Evolutionary conservation across 2,888 invertebrate species (phyloP), one percentile per base, ranked within the genome.

Genomic region (Drosophila prolongata): DNA sequence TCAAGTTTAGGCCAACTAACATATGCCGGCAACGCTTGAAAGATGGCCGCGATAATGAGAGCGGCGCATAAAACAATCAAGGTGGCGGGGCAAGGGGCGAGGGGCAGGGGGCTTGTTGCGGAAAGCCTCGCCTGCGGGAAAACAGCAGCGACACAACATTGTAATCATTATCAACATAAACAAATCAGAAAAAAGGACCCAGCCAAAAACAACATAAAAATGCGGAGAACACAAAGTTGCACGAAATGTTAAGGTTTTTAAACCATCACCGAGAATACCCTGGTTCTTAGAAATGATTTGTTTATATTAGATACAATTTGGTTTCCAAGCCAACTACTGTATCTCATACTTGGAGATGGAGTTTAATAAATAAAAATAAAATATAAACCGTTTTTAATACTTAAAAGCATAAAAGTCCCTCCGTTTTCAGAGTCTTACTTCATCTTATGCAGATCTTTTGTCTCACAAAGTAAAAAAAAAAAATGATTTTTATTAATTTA

Each of bases 1-100:
- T 82, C 89, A 86, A 88, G 89, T 83, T 88, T 87, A 87, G 72
- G 74, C 76, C 78, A 89, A 87, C 83, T 84, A 85, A 83, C 89
- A 89, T 89, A 89, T 83, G 83, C 87, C 84, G 70, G 87, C 80
- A 87, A 67, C 84, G 78, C 80, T 78, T 88, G 80, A 82, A 83
- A 88, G 82, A 82, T 82, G 87, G 78, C 72, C 80, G 89, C 84
- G 82, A 82, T 82, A 82, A 88, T 82, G 78, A 82, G 76, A 68
- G 64, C 55, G 49, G 16, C 56, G 14, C 56, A 56, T 56, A 56
- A 46, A 62, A 52, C 50, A 68, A 71, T 59, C 58, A 43, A 19
- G 57, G 70, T 5, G 38, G 8, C 9, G 5, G 1, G 8, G 19
- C 5, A 27, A 54, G 40, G 3, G 19, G 24, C 24, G 24, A 19